Percentiles rank a stretch among this genome's conserved stretches.
Evolutionary conservation across 2,888 invertebrate genomes (phyloP).

Genomic region (Caenorhabditis japonica): DNA sequence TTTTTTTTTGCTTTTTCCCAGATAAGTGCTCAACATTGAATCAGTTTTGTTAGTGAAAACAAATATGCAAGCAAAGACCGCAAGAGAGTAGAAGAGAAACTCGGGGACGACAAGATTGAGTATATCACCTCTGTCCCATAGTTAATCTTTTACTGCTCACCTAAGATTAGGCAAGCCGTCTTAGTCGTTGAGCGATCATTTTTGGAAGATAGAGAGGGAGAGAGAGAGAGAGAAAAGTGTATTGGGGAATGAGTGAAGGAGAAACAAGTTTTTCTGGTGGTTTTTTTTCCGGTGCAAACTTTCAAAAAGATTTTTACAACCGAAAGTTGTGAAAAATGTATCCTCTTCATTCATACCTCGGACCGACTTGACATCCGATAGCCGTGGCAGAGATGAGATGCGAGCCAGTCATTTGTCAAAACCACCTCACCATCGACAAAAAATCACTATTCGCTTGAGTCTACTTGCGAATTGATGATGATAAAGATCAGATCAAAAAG

Average conservation of each 20-base stretch:
- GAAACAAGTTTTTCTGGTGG: not conserved
- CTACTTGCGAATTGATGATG: slow-evolving; percentile 21
- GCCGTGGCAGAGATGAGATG: slow-evolving; percentile 43
- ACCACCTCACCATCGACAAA: slow-evolving; percentile 30
- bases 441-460: slow-evolving; percentile 45
- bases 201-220: slow-evolving; percentile 28
- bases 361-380: slow-evolving; percentile 43
- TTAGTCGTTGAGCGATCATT: slow-evolving; percentile 5
- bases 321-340: slow-evolving; percentile 45
- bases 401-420: slow-evolving; percentile 48
- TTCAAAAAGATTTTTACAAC: slow-evolving; percentile 23
- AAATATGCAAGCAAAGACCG: slow-evolving; percentile 21
- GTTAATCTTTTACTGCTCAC: slow-evolving; percentile 9
- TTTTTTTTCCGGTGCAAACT: slow-evolving; percentile 25
- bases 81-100: slow-evolving; percentile 28
- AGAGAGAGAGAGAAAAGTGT: not conserved
- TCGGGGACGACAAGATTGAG: slow-evolving; percentile 18
- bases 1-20: too few species aligned
- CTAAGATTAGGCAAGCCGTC: not conserved
- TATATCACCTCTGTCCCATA: slow-evolving; percentile 28
- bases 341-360: slow-evolving; percentile 48
- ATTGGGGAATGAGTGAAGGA: too few species aligned
- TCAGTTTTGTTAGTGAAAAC: slow-evolving; percentile 39
- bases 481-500: slow-evolving; percentile 35
- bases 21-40: slow-evolving; percentile 51